These are phyloP conservation scores for Parauchenoglanis ngamensis DNA, from an alignment of 2,797 vertebrate species.

Conservation along the genomic window DNA sequence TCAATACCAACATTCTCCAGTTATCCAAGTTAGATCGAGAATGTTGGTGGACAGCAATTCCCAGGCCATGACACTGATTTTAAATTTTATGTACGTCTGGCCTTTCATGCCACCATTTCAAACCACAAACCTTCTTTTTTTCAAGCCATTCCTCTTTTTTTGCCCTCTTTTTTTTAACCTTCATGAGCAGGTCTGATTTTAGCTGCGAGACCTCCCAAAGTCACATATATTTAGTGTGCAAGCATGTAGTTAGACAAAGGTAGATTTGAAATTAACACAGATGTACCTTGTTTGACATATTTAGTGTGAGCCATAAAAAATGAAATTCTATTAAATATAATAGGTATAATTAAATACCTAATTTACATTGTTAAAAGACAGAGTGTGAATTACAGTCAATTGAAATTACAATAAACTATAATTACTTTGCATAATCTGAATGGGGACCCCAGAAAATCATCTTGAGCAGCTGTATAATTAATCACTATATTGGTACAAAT, in stretches of 20 bases:
- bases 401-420: neutral
- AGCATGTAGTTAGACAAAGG: neutral
- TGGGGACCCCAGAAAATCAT: neutral
- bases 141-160: neutral
- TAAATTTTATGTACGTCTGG: neutral
- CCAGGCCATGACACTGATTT: neutral
- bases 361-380: neutral
- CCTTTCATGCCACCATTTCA: neutral
- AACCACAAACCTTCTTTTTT: neutral
- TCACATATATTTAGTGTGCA: neutral
- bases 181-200: neutral
- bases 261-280: neutral
- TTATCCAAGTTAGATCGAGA: neutral
- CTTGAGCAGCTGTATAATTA: neutral
- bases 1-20: neutral
- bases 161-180: neutral
- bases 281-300: neutral
- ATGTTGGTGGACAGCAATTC: neutral
- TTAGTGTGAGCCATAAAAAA: neutral
- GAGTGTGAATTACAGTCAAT: neutral
- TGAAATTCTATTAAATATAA: neutral
- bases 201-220: neutral
- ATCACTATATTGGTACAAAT: no score
- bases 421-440: neutral
- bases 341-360: no score